Base-by-base conservation (phyloP, 1,140 invertebrate species). In the Stratiolaelaps scimitus region DNA sequence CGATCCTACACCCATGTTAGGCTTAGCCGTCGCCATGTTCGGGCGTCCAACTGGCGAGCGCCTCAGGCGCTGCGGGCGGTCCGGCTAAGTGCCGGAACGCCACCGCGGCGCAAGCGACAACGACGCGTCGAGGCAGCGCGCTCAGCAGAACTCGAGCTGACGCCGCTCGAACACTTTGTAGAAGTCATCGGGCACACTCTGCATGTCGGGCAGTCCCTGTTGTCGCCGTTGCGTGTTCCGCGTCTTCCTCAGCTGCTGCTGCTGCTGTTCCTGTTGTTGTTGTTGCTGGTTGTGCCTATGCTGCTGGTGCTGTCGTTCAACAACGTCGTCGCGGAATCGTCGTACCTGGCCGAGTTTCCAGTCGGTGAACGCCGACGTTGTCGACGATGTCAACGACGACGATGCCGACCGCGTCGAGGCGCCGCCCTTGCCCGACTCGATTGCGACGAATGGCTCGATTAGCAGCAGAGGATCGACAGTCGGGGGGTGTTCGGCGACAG, bases 1-100 rank as follows among this genome's bases (percentile, higher is more conserved):
- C 26, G 53, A 60, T 29, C 53, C 53, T 60, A 60, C 53, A 60
- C 53, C 53, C 53, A 60, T 60, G 53, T 60, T 60, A 60, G 53
- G 53, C 53, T 10, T 60, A 60, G 53, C 53, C 53, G 53, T 60
- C 53, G 53, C 53, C 53, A 60, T 60, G 26, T 60, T 60, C 53
- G 53, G 53, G 53, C 34, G 53, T 60, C 53, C 15, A 60, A 60
- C 53, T 34, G 53, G 53, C 34, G 53, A 26, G 53, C 53, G 53
- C 23, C 53, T 26, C 26, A 60, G 26, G 53, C 53, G 34, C 6
- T 34, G 26, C 53, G 13, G 34, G 34, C 34, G 53, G 26, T 15
- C 53, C 23, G 26, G 53, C 20, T 26, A 60, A 26, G 4, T 29
- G 53, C 53, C 53, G 53, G 26, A 26, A 23, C 26, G 53, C 34